Evolutionary conservation across 2,888 invertebrate species (phyloP), one percentile per base, ranked within the genome.

Genomic region (Pherbina coryleti): DNA sequence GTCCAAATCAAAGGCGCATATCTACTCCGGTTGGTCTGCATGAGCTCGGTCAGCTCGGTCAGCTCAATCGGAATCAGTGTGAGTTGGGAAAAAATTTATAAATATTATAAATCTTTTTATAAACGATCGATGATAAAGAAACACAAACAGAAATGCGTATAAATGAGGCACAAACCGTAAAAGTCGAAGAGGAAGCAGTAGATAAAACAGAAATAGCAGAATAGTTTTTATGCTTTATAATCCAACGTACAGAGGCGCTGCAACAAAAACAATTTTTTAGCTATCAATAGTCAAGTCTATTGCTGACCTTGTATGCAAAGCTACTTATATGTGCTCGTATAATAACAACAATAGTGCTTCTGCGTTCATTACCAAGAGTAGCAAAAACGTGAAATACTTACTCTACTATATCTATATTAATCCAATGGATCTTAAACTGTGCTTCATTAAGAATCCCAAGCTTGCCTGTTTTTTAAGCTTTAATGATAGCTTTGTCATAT

Each of bases 111-210:
- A 78, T 79, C 79, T 60, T 53, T 79, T 80, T 79, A 80, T 80
- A 80, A 81, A 82, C 78, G 75, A 78, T 83, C 79, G 81, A 78
- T 79, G 62, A 74, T 78, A 49, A 79, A 79, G 51, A 71, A 31
- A 9, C 55, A 78, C 67, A 71, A 57, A 57, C 25, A 25, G 31
- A 31, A 34, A 64, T 31, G 19, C 37, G 17, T 64, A 64, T 64
- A 22, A 55, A 57, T 57, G 64, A 37, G n/a, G 34, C 37, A 44
- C 17, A 28, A n/a, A 44, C 17, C 14, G 14, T 25, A 28, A 34
- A 14, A 11, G 44, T 28, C n/a, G 44, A 60, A 37, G 60, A 53
- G 31, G 51, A 44, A 34, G 60, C 19, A 70, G 31, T 7, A 70
- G 31, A 44, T 22, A 66, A 31, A 51, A 19, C 44, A 14, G 51